A percentile compares a stretch with the other conserved stretches of the same genome.
phyloP scores from a whole-genome alignment of 2,797 vertebrate species.

The Streptopelia turtur region DNA sequence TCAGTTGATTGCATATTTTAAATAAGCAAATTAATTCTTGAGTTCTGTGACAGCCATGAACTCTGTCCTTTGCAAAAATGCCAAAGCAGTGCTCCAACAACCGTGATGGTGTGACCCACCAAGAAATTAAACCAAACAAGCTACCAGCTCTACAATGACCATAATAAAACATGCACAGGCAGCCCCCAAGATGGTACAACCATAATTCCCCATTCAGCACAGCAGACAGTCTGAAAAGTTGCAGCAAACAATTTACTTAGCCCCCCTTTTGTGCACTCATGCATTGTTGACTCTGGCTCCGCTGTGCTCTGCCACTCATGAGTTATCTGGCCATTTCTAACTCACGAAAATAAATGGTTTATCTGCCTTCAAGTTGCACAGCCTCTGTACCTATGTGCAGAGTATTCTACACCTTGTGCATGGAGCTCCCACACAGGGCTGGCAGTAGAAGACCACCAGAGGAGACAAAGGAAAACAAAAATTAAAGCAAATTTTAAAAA shows the following conservation, averaged over 20 bases:
- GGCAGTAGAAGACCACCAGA: not conserved
- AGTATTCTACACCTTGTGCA: not conserved
- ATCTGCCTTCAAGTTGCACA: not conserved
- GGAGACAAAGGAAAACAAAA: not conserved
- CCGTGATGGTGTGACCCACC: not conserved
- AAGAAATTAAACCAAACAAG: not conserved
- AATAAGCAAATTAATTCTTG: not conserved
- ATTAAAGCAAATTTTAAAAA: not conserved
- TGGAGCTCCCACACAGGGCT: not conserved
- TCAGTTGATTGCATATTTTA: not conserved
- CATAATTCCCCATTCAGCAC: not conserved
- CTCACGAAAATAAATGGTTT: not conserved
- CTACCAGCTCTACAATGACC: not conserved
- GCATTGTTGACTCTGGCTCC: not conserved
- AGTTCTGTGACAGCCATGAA: not conserved
- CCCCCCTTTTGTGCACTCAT: accelerated
- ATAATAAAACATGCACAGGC: not conserved
- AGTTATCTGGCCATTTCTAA: not conserved
- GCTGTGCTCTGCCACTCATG: not conserved
- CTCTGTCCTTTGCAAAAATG: not conserved
- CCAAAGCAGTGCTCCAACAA: not conserved
- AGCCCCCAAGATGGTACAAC: not conserved
- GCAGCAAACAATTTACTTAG: not conserved
- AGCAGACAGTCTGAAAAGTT: not conserved
- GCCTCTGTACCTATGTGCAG: accelerated